Base-by-base conservation (phyloP, 1,140 invertebrate genomes). In the Papilio glaucus region DNA sequence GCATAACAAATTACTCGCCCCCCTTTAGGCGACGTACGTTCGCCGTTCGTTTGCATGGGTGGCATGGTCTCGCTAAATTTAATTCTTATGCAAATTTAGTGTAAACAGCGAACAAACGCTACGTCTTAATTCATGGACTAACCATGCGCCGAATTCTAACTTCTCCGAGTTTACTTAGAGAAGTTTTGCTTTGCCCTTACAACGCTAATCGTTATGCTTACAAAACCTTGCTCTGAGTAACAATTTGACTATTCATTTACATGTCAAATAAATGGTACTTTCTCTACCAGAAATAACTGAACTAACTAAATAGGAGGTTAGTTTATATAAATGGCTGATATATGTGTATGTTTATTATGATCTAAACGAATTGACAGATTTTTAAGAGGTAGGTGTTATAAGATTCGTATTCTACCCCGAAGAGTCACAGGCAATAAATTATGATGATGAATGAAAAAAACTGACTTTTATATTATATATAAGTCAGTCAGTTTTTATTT, bases 41-140 rank as follows among this genome's bases (percentile, higher is more conserved):
- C 60, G 45, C 65, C 39, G 63, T 78, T 78, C 77, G 86, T 86
- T 84, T 85, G 75, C 82, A 83, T 83, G 76, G 77, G 74, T 73
- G n/a, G n/a, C n/a, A n/a, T n/a, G n/a, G 61, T 68, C 74, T 75
- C 72, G 18, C 71, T 49, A 65, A 78, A 84, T 83, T 77, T 81
- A 88, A 85, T 84, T 83, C 84, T 82, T 79, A 88, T 87, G 83
- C 81, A 85, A 85, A 87, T 85, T 70, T 61, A 74, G 75, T 77
- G 73, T 80, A 87, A 87, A 90, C 79, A 86, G 57, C 67, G 60
- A 39, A 42, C 45, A 65, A 72, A 77, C 65, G 71, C 49, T 33
- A 49, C 76, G 72, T 71, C 73, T 78, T 80, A 76, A 82, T 81
- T 80, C 80, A 77, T 77, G 71, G 24, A 75, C 72, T 73, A 76